phyloP scores from a whole-genome alignment of 2,797 vertebrate species.

The Trachurus trachurus region DNA sequence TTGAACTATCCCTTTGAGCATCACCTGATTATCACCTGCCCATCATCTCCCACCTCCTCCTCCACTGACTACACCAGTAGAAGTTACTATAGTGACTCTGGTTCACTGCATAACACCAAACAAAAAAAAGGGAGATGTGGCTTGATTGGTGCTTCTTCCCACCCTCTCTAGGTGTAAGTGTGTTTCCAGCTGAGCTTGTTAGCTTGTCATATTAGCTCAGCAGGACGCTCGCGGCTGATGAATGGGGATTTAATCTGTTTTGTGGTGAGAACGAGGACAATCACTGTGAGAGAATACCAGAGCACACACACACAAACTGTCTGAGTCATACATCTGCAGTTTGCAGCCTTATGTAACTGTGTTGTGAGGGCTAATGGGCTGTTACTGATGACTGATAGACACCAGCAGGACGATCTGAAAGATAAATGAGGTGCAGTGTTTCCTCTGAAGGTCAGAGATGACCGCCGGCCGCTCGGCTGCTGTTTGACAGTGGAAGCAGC shows the following conservation, averaged over 20 bases:
- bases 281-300: constrained; percentile 35
- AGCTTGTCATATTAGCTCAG: constrained; percentile 39
- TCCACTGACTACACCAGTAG: no score
- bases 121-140: neutral
- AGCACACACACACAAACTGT: constrained; percentile 16
- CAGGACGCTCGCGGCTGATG: constrained; percentile 23
- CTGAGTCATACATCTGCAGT: constrained; percentile 50
- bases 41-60: no score
- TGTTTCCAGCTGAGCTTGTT: constrained; percentile 24
- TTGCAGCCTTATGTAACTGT: constrained; percentile 32
- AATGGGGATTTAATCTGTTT: constrained; percentile 50
- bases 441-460: constrained; percentile 54
- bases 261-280: constrained; percentile 25
- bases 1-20: no score
- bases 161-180: neutral
- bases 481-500: neutral
- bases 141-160: neutral
- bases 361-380: constrained; percentile 28
- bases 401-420: constrained; percentile 24
- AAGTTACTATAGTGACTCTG: no score
- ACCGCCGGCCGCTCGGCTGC: neutral
- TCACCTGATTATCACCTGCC: no score
- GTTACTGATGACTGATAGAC: constrained; percentile 42
- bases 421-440: constrained; percentile 41
- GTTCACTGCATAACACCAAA: neutral